Conservation (phyloP, 2,888 invertebrate species). For the Scaptomyza cyrtandrae region DNA sequence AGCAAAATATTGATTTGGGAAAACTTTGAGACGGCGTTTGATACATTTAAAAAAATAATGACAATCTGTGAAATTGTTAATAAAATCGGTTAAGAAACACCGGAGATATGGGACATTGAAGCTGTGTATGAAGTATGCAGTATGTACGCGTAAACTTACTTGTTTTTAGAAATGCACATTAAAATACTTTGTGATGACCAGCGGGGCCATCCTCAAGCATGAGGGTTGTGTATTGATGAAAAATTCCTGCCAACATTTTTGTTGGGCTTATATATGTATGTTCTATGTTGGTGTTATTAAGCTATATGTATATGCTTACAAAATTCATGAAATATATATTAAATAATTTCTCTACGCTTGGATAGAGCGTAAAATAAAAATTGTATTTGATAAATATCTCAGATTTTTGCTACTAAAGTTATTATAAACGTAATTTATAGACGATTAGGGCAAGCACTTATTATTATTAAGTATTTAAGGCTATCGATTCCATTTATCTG, state of each 20-base stretch:
- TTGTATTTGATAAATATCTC: not conserved
- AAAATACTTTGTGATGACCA: not conserved
- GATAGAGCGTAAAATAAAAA: not conserved
- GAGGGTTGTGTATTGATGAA: constrained; percentile 18
- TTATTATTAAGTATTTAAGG: not conserved
- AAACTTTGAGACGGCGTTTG: no score
- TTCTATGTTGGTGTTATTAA: constrained; percentile 16
- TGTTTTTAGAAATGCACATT: no score
- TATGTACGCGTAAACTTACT: no score
- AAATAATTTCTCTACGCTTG: not conserved
- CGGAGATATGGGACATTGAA: no score
- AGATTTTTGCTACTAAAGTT: not conserved
- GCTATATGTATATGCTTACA: constrained; percentile 15
- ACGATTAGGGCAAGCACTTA: not conserved
- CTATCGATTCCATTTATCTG: not conserved
- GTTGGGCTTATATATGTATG: constrained; percentile 26
- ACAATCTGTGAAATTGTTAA: no score
- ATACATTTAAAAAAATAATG: no score
- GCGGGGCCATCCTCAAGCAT: constrained; percentile 24
- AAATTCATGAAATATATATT: no score
- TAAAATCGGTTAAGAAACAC: no score
- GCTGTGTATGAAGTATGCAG: no score
- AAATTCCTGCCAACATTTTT: constrained; percentile 21
- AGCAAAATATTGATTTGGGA: no score
- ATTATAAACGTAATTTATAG: not conserved